phyloP scores from a whole-genome alignment of 2,113 vertebrate species.

The Sebastes fasciatus region DNA sequence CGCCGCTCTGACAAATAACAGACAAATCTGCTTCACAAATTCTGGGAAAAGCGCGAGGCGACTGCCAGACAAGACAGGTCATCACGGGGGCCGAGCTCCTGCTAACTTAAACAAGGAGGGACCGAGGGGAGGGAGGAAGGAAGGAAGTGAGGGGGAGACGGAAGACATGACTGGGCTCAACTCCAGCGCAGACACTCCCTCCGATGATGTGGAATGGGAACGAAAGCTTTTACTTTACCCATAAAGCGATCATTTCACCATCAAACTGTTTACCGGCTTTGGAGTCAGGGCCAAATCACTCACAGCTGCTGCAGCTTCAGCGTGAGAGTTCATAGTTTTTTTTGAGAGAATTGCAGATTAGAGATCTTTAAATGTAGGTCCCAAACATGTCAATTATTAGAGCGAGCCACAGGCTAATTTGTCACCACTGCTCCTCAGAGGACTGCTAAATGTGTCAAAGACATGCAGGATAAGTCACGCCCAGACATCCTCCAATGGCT shows the following conservation, averaged over 20 bases:
- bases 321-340: no score
- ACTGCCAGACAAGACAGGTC: constrained; percentile 41
- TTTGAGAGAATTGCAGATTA: constrained; percentile 15
- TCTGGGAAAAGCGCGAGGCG: constrained; percentile 45
- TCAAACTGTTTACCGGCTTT: constrained; percentile 54
- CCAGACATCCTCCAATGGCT: constrained; percentile 31
- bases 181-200: constrained; percentile 69
- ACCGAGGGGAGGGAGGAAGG: constrained; percentile 24
- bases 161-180: constrained; percentile 54
- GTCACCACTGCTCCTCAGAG: constrained; percentile 1
- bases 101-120: constrained; percentile 47
- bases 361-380: not conserved
- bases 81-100: constrained; percentile 26
- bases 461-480: not conserved
- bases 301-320: constrained; percentile 50
- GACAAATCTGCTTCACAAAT: constrained; percentile 31
- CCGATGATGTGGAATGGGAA: constrained; percentile 58
- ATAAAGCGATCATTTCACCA: constrained; percentile 64
- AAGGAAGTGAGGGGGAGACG: constrained; percentile 43
- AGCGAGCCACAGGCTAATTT: not conserved
- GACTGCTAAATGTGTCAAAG: constrained; percentile 21
- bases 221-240: constrained; percentile 54
- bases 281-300: constrained; percentile 49
- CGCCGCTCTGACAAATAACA: constrained; percentile 31
- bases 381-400: constrained; percentile 12